Conservation (phyloP, 2,113 vertebrate species). For the Barnardius zonarius region DNA sequence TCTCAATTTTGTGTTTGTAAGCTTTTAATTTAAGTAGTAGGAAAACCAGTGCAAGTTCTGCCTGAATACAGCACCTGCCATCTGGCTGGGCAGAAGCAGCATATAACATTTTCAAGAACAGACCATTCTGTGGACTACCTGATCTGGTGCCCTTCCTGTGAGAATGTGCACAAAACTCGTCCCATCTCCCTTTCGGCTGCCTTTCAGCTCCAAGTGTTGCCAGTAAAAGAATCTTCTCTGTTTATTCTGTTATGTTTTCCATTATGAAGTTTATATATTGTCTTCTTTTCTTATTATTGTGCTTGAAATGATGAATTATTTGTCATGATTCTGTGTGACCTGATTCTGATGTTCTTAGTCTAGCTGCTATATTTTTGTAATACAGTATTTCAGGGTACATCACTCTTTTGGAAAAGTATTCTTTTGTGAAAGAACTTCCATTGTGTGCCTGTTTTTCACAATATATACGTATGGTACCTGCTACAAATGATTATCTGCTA, state of each 20-base stretch:
- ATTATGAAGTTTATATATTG: slow-evolving; percentile 42
- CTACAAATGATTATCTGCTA: slow-evolving; percentile 33
- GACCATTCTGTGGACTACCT: background rate
- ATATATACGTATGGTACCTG: slow-evolving; percentile 33
- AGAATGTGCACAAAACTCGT: background rate
- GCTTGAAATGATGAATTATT: slow-evolving; percentile 12
- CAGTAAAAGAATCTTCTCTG: slow-evolving; percentile 30
- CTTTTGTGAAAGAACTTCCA: slow-evolving; percentile 47
- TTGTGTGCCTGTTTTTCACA: slow-evolving; percentile 60
- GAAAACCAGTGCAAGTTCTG: background rate
- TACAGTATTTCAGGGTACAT: slow-evolving; percentile 27
- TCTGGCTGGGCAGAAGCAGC: background rate
- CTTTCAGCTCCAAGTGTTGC: slow-evolving; percentile 15
- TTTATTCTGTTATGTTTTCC: slow-evolving; percentile 53
- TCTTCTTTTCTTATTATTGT: slow-evolving; percentile 37
- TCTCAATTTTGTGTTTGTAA: background rate
- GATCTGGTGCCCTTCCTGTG: background rate
- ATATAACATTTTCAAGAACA: background rate
- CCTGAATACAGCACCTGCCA: background rate
- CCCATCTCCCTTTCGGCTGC: background rate
- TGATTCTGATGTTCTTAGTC: slow-evolving; percentile 45
- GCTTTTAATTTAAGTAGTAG: background rate
- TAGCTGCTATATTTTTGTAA: slow-evolving; percentile 40
- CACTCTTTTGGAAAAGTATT: slow-evolving; percentile 35
- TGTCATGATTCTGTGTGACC: slow-evolving; percentile 41